Conservation (phyloP, 2,113 vertebrate genomes). For the Myotis yumanensis region DNA sequence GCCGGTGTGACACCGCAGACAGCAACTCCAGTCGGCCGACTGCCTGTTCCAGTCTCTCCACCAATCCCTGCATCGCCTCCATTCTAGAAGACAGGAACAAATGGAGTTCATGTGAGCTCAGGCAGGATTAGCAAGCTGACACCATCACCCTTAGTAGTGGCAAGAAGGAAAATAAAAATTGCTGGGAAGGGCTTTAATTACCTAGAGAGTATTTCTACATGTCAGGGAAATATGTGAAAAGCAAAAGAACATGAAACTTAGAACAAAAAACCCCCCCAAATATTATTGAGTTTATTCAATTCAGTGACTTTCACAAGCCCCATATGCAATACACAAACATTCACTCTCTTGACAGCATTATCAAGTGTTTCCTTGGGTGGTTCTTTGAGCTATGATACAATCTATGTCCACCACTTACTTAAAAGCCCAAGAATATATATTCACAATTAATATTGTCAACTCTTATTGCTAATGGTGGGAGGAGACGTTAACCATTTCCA, state of each 20-base stretch:
- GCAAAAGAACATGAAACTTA: not conserved
- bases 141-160: not conserved
- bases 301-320: not conserved
- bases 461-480: not conserved
- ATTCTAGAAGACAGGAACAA: conserved; percentile 82
- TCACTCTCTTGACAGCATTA: not conserved
- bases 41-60: conserved; percentile 93
- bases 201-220: not conserved
- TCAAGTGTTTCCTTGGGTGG: not conserved
- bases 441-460: not conserved
- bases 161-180: not conserved
- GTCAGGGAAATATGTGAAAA: not conserved
- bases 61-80: conserved; percentile 88
- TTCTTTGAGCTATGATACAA: not conserved
- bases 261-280: not conserved
- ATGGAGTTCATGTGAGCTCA: not conserved
- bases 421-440: not conserved
- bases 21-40: conserved; percentile 92
- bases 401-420: not conserved
- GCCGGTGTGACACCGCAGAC: conserved; percentile 82
- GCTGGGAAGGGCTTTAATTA: not conserved
- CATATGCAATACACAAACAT: not conserved
- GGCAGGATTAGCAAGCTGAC: not conserved
- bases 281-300: not conserved
- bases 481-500: not conserved